These are phyloP conservation scores for Drosophila sp. DNA, from an alignment of 1,140 invertebrate species.

Conservation along the genomic window DNA sequence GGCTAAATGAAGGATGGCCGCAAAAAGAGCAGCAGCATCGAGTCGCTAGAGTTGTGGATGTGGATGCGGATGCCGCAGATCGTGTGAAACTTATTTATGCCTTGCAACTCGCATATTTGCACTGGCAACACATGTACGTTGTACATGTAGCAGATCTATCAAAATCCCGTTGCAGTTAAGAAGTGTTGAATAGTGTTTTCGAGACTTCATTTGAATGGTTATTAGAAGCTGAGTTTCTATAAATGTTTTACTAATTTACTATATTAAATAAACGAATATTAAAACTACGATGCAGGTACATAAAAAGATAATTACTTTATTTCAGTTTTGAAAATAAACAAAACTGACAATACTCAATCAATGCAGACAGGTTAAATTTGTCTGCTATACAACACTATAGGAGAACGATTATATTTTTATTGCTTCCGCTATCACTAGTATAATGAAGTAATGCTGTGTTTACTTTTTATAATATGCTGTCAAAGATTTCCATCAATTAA, in stretches of 20 bases:
- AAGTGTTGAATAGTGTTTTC: too few species aligned
- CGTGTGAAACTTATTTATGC: slow-evolving; percentile 12
- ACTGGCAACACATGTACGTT: background rate
- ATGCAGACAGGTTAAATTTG: too few species aligned
- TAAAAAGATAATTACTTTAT: too few species aligned
- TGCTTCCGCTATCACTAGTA: background rate
- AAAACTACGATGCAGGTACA: too few species aligned
- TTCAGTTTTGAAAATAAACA: too few species aligned
- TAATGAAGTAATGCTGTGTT: slow-evolving; percentile 7
- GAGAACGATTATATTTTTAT: background rate
- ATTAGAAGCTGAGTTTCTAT: too few species aligned
- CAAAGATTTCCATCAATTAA: slow-evolving; percentile 11
- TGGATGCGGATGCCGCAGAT: background rate
- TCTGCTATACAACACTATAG: background rate
- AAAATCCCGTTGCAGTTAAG: too few species aligned
- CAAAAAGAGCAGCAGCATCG: slow-evolving; percentile 3
- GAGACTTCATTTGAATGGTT: too few species aligned
- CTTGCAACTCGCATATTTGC: background rate
- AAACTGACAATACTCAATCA: too few species aligned
- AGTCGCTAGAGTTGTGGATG: background rate
- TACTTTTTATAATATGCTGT: slow-evolving; percentile 5
- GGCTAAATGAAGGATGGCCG: slow-evolving; percentile 32
- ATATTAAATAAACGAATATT: too few species aligned
- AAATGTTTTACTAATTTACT: too few species aligned
- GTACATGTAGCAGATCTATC: background rate